A percentile compares a stretch with the other conserved stretches of the same genome.
Conservation (phyloP, 1,140 invertebrate species). For the Philaenus spumarius region DNA sequence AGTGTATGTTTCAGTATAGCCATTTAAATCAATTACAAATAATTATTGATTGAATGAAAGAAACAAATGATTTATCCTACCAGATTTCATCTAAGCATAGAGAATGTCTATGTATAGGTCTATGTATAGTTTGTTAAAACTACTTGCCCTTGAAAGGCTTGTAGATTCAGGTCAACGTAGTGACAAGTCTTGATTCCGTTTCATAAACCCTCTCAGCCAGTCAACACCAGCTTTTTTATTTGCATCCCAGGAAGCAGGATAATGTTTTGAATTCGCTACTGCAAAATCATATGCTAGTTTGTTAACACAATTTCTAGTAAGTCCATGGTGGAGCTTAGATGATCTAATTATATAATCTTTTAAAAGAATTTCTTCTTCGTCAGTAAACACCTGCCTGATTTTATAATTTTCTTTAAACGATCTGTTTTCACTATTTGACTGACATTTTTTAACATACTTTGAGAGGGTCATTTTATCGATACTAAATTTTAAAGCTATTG, state of each 20-base stretch:
- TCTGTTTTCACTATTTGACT: too few species aligned
- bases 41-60: too few species aligned
- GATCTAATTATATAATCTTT: background rate
- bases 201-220: background rate
- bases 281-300: background rate
- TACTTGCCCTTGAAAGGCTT: background rate
- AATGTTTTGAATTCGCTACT: background rate
- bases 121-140: background rate
- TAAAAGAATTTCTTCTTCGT: background rate
- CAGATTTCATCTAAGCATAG: background rate
- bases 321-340: background rate
- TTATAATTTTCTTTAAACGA: too few species aligned
- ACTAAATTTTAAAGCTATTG: too few species aligned
- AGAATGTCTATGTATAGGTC: background rate
- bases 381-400: background rate
- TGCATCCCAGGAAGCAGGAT: background rate
- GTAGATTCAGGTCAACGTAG: background rate
- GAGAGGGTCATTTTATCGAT: too few species aligned
- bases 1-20: too few species aligned
- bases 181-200: background rate
- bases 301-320: constrained; percentile 19
- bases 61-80: too few species aligned
- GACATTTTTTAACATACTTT: too few species aligned
- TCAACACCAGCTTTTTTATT: background rate
- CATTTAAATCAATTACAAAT: too few species aligned